phyloP scores from a whole-genome alignment of 2,797 vertebrate genomes.

The Cyclopterus lumpus region DNA sequence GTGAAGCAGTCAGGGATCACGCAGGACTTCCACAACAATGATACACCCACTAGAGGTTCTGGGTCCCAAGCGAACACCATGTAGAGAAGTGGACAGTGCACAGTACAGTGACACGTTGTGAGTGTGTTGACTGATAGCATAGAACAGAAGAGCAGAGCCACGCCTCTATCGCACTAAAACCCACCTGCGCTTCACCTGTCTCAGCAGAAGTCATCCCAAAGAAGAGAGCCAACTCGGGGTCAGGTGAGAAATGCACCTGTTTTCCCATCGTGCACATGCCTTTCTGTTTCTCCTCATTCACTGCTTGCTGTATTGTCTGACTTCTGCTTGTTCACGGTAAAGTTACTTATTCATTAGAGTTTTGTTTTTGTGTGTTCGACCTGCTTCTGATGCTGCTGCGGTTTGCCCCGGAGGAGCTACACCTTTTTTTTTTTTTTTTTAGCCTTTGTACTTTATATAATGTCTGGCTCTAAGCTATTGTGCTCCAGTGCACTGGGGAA shows the following conservation, averaged over 20 bases:
- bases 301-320: neutral
- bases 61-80: constrained; percentile 53
- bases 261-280: neutral
- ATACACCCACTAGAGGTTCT: constrained; percentile 36
- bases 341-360: neutral
- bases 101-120: constrained; percentile 33
- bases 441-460: constrained; percentile 36
- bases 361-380: neutral
- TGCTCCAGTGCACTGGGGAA: neutral
- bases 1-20: neutral
- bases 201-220: constrained; percentile 80
- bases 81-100: constrained; percentile 59
- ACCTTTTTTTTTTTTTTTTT: constrained; percentile 20
- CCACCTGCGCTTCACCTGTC: constrained; percentile 57
- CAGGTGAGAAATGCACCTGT: constrained; percentile 70
- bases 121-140: constrained; percentile 55
- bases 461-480: constrained; percentile 21
- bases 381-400: constrained; percentile 5
- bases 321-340: neutral
- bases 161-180: constrained; percentile 56
- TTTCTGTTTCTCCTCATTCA: neutral
- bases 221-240: constrained; percentile 78
- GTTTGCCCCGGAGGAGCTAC: neutral
- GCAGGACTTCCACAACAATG: constrained; percentile 8
- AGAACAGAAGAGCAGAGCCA: constrained; percentile 46